Conservation (phyloP, 1,140 invertebrate genomes). For the Antheraea pernyi region DNA sequence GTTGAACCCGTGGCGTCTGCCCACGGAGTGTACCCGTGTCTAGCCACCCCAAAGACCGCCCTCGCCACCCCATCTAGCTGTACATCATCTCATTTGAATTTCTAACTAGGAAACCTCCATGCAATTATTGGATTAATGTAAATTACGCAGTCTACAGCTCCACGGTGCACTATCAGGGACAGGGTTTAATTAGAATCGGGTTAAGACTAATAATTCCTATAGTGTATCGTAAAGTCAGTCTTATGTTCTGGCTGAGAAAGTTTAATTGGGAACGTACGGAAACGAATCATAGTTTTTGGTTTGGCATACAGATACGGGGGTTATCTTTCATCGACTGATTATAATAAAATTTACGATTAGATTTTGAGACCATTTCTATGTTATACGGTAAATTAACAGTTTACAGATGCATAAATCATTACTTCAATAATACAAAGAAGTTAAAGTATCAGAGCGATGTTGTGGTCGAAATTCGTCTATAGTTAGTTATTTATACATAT, state of each 20-base stretch:
- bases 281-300: not conserved
- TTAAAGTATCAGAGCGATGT: too few relatives aligned
- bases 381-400: not conserved
- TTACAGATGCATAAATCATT: too few relatives aligned
- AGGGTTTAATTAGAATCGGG: constrained; percentile 76
- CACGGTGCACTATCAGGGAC: constrained; percentile 80
- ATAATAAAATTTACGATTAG: constrained; percentile 1
- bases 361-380: not conserved
- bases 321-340: not conserved
- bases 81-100: constrained; percentile 93
- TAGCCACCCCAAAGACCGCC: constrained; percentile 51
- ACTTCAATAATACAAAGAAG: too few relatives aligned
- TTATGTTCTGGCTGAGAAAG: constrained; percentile 16
- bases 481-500: too few relatives aligned
- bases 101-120: constrained; percentile 94
- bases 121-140: constrained; percentile 97
- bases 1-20: constrained; percentile 37
- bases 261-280: not conserved
- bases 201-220: constrained; percentile 71
- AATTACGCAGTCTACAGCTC: constrained; percentile 89
- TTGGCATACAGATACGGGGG: not conserved
- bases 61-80: constrained; percentile 46
- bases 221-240: constrained; percentile 37
- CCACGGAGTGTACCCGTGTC: constrained; percentile 56
- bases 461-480: too few relatives aligned